These are phyloP conservation scores for Brachyrhaphis roseni DNA, from an alignment of 2,797 vertebrate species.

Conservation along the genomic window DNA sequence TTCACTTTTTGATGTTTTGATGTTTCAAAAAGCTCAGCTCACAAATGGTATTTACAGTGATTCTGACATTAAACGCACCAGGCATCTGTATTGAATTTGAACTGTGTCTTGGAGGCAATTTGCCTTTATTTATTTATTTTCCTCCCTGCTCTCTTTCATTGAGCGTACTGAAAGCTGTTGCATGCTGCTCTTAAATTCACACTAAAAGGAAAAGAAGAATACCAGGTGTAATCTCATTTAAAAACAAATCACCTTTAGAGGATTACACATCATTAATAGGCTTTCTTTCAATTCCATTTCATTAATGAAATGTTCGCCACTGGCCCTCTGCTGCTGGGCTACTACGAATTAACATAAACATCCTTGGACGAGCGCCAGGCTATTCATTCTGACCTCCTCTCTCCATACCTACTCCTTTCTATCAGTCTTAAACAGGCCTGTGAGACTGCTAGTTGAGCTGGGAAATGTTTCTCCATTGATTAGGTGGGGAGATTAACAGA, in stretches of 20 bases:
- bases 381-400: constrained; percentile 24
- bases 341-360: constrained; percentile 67
- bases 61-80: constrained; percentile 59
- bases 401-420: constrained; percentile 1
- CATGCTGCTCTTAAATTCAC: constrained; percentile 29
- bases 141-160: not conserved
- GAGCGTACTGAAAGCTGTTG: constrained; percentile 6
- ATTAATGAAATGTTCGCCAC: constrained; percentile 41
- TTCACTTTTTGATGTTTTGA: constrained; percentile 65
- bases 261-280: constrained; percentile 57
- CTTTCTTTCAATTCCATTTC: constrained; percentile 64
- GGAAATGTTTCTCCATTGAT: constrained; percentile 53
- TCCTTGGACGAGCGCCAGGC: constrained; percentile 59
- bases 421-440: constrained; percentile 51
- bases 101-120: constrained; percentile 44
- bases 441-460: constrained; percentile 57
- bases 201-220: constrained; percentile 24
- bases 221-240: constrained; percentile 36
- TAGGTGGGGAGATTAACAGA: constrained; percentile 63
- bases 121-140: not conserved
- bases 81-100: constrained; percentile 47
- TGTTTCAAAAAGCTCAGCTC: constrained; percentile 59
- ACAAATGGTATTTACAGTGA: constrained; percentile 60
- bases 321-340: constrained; percentile 27
- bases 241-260: constrained; percentile 46